A percentile compares a stretch with the other conserved stretches of the same genome.
Evolutionary conservation across 2,888 invertebrate genomes (phyloP).

Genomic region (Acanthosepion esculentum): DNA sequence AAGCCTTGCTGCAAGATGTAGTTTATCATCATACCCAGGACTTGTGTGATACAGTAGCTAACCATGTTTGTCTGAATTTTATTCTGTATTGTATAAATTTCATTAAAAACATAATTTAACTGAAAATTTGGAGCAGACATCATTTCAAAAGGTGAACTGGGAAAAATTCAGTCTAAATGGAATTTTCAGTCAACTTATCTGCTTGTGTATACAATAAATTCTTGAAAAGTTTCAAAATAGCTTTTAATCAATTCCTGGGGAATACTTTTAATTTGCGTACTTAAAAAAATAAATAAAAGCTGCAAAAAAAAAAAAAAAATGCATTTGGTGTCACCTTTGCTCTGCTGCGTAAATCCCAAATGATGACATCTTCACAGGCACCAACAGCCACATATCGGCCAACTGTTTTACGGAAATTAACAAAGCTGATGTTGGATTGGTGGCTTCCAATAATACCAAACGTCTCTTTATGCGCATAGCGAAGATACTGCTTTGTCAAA

Average conservation of each 20-base stretch:
- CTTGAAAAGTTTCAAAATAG: not conserved
- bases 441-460: constrained; percentile 87
- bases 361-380: constrained; percentile 92
- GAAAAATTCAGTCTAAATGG: too few relatives aligned
- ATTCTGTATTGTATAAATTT: too few relatives aligned
- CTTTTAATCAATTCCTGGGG: not conserved
- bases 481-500: constrained; percentile 90
- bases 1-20: too few relatives aligned
- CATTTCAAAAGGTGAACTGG: too few relatives aligned
- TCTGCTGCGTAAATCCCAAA: constrained; percentile 93
- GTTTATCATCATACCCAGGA: too few relatives aligned
- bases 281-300: not conserved
- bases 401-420: constrained; percentile 84
- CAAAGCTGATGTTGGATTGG: constrained; percentile 86
- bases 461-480: constrained; percentile 87
- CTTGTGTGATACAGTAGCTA: too few relatives aligned
- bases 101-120: too few relatives aligned
- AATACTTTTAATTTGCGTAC: not conserved
- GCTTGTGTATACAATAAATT: too few relatives aligned
- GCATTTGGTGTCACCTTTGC: constrained; percentile 65
- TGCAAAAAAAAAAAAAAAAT: not conserved
- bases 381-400: constrained; percentile 92
- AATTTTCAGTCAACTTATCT: too few relatives aligned
- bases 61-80: too few relatives aligned
- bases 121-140: too few relatives aligned